phyloP scores from a whole-genome alignment of 2,797 vertebrate species.

The Pogoniulus pusillus region DNA sequence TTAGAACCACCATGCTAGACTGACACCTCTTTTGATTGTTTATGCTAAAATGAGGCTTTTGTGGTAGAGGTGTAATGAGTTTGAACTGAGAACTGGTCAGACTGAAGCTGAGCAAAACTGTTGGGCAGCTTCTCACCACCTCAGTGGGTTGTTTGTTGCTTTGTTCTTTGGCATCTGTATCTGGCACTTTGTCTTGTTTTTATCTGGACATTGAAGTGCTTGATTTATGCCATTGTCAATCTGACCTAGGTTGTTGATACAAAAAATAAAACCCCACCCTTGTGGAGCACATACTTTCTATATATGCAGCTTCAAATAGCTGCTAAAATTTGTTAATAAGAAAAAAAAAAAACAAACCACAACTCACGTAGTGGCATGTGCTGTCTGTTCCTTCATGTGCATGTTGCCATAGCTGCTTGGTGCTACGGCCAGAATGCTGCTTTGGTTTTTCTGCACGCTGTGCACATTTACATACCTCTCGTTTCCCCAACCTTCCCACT shows the following conservation, averaged over 20 bases:
- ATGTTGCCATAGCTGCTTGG: background rate
- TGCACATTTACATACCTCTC: rapidly evolving
- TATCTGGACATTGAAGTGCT: background rate
- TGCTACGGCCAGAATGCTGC: background rate
- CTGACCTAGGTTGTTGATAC: background rate
- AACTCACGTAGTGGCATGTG: background rate
- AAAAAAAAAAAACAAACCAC: background rate
- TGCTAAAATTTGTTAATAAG: background rate
- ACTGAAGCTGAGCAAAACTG: background rate
- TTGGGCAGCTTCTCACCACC: background rate
- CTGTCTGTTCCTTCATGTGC: background rate
- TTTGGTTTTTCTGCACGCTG: background rate
- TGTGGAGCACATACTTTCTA: background rate
- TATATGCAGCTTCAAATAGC: background rate
- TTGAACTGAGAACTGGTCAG: background rate
- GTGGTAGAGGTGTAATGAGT: background rate
- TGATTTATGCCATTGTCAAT: background rate
- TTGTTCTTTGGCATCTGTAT: background rate
- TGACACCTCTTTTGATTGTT: background rate
- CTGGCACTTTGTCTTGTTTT: background rate
- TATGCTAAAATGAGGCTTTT: background rate
- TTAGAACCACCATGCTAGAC: background rate
- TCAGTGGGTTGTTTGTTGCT: background rate
- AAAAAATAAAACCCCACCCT: background rate
- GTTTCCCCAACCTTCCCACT: background rate